Percentiles rank a stretch among this genome's conserved stretches.
Conservation (phyloP, 2,888 invertebrate species). For the Gymnocheta viridis region DNA sequence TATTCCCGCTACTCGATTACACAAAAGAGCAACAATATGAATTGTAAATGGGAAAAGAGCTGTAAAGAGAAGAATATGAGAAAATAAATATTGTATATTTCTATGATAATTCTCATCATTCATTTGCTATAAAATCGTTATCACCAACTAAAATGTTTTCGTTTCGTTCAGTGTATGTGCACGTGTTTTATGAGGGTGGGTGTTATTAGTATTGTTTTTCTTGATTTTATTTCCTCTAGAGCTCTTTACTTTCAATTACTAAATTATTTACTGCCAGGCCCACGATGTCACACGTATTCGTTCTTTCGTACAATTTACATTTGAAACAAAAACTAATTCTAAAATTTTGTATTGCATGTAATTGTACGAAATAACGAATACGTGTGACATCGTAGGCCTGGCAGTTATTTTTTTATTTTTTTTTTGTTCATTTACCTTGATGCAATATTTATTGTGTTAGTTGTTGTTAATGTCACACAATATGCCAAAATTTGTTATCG, state of each 20-base stretch:
- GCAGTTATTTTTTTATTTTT: no score
- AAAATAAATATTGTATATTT: background rate
- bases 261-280: no score
- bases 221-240: background rate
- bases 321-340: no score
- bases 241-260: conserved; percentile 3
- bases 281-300: no score
- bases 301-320: no score
- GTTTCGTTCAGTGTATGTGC: background rate
- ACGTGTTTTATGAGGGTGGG: background rate
- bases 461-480: no score
- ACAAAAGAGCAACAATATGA: background rate
- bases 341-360: no score
- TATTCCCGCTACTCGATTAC: background rate
- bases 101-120: conserved; percentile 1
- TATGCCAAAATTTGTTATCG: no score
- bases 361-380: no score
- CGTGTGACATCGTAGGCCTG: no score
- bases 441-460: no score
- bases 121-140: background rate
- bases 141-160: background rate
- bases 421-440: no score
- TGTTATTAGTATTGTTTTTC: background rate
- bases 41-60: background rate
- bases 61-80: background rate